Conservation (phyloP, 2,797 vertebrate genomes). For the Sphenodon punctatus region DNA sequence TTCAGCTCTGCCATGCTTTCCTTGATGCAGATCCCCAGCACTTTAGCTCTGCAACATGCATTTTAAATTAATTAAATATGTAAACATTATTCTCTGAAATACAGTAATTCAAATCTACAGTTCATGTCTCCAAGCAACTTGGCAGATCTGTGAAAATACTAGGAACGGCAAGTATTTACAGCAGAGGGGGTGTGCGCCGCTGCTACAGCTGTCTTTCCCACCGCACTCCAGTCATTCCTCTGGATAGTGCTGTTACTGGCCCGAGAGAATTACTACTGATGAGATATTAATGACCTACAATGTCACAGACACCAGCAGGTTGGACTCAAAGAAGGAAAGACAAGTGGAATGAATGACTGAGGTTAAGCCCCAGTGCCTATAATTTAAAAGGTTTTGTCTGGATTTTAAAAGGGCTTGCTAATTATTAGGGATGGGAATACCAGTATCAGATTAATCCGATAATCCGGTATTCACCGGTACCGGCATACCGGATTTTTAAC, state of each 20-base stretch:
- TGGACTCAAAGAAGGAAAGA: background rate
- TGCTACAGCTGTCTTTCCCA: background rate
- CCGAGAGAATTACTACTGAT: rapidly evolving
- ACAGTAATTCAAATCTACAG: background rate
- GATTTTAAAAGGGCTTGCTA: background rate
- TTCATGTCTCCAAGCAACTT: background rate
- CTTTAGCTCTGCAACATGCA: background rate
- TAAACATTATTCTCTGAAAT: background rate
- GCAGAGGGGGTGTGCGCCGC: background rate
- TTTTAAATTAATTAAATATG: background rate
- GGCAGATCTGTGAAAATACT: background rate
- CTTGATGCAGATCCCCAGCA: background rate
- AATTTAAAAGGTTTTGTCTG: rapidly evolving
- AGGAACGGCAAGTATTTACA: background rate
- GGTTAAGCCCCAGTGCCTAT: background rate
- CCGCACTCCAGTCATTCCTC: rapidly evolving
- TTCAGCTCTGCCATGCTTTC: background rate
- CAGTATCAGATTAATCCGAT: no score
- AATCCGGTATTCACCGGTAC: no score
- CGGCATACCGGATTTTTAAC: no score
- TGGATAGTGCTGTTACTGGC: background rate
- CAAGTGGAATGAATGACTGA: background rate
- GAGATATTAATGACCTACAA: rapidly evolving
- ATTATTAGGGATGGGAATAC: no score
- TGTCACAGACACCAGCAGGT: background rate